Evolutionary conservation across 2,113 vertebrate genomes (phyloP), one percentile per base, ranked within the genome.

Genomic region (Loxodonta africana): DNA sequence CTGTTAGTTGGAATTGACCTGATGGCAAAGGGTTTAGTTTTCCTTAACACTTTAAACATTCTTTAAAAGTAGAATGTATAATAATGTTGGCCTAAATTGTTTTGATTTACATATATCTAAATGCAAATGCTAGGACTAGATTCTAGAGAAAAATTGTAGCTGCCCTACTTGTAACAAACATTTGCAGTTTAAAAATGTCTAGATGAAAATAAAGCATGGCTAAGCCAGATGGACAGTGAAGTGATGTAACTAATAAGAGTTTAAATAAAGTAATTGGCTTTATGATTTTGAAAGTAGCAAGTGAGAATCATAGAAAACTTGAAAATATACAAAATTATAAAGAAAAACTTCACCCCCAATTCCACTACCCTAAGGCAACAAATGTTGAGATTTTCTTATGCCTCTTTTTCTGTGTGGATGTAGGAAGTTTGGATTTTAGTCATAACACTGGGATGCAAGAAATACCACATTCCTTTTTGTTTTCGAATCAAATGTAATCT

Each of bases 21-120:
- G 53, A 17, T 14, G 2, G 11, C 8, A 57, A 57, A 10, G 53
- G 11, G 53, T 57, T 57, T 57, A 51, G 65, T 60, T 97, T 94
- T 87, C 33, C 80, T 91, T 76, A 94, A 65, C 67, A 91, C n/a
- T 96, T 92, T 26, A 95, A 93, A 95, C 71, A 93, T 78, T 94
- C 77, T 97, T 90, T 95, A 93, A 92, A 97, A 97, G 84, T 97
- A 95, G 78, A 78, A 90, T 97, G 92, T 80, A 94, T 85, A 95
- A 97, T 97, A 90, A 85, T 82, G 84, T 94, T 98, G 97, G 94
- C 92, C 94, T 92, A 95, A 97, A 97, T 96, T 95, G 92, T 92
- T 96, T 97, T 97, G 93, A 97, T 97, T 97, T 97, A 96, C 92
- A 97, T 97, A 94, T 97, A 96, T 97, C 81, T 96, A 97, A 96